Conservation (phyloP, 2,888 invertebrate species). For the Melangyna quadrimaculata region DNA sequence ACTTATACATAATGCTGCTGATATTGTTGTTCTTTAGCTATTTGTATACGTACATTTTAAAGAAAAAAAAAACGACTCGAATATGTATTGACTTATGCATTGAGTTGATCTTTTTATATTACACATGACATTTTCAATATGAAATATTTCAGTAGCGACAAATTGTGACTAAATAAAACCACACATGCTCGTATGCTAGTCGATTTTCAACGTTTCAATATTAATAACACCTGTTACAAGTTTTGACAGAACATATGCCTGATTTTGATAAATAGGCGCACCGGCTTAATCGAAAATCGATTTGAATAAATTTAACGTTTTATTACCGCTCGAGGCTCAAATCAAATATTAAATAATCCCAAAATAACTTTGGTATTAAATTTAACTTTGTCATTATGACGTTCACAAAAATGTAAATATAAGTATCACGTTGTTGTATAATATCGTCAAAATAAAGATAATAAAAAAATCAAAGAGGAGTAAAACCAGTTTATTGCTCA, state of each 20-base stretch:
- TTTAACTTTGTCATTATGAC: background rate
- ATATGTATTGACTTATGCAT: too few species aligned
- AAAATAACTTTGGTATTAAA: conserved; percentile 1
- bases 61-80: too few species aligned
- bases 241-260: background rate
- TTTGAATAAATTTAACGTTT: background rate
- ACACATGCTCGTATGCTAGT: background rate
- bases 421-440: background rate
- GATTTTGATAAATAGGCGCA: background rate
- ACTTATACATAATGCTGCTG: too few species aligned
- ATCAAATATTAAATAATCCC: background rate
- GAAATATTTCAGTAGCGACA: background rate
- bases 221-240: background rate
- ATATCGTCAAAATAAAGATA: background rate
- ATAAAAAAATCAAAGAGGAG: background rate
- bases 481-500: conserved; percentile 2
- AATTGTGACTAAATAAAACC: background rate
- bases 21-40: too few species aligned
- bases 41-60: too few species aligned
- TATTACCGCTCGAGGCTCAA: background rate
- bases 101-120: too few species aligned
- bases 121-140: background rate
- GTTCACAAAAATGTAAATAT: conserved; percentile 10
- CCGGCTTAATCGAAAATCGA: background rate
- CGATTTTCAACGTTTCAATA: background rate